Percentiles rank a stretch among this genome's conserved stretches.
Evolutionary conservation across 1,140 invertebrate genomes (phyloP).

Genomic region (Danaus melanippus): DNA sequence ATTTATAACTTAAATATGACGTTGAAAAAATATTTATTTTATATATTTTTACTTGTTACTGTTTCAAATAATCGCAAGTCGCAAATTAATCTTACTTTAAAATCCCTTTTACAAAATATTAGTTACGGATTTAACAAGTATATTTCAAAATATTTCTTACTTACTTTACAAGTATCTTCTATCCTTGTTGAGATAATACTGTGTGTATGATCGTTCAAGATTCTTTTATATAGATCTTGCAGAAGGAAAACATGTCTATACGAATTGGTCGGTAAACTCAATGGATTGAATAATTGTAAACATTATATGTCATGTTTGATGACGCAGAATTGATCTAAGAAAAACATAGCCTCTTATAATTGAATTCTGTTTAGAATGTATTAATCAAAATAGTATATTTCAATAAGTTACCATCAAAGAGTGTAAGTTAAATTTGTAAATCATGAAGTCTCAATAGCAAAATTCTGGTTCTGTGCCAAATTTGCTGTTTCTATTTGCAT

Average conservation of each 20-base stretch:
- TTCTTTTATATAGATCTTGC: constrained; percentile 29
- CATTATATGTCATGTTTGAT: neutral
- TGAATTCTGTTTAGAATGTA: no score
- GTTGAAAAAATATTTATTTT: constrained; percentile 14
- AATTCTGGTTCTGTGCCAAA: no score
- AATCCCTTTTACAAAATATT: neutral
- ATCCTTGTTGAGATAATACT: constrained; percentile 19
- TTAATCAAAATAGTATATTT: no score
- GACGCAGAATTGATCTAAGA: constrained; percentile 2
- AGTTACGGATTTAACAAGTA: neutral
- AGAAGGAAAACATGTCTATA: constrained; percentile 23
- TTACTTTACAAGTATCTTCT: constrained; percentile 25
- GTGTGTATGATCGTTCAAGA: constrained; percentile 12
- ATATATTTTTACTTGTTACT: neutral
- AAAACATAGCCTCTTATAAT: constrained; percentile 2
- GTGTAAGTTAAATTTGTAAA: no score
- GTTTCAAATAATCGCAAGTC: no score
- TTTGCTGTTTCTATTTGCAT: no score
- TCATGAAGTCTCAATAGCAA: no score
- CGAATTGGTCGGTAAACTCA: constrained; percentile 21
- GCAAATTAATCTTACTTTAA: no score
- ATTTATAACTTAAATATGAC: no score
- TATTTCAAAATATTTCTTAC: constrained; percentile 7
- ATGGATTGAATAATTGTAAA: constrained; percentile 10
- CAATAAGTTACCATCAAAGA: no score